Conservation (phyloP, 1,140 invertebrate genomes). For the Helicoverpa armigera region DNA sequence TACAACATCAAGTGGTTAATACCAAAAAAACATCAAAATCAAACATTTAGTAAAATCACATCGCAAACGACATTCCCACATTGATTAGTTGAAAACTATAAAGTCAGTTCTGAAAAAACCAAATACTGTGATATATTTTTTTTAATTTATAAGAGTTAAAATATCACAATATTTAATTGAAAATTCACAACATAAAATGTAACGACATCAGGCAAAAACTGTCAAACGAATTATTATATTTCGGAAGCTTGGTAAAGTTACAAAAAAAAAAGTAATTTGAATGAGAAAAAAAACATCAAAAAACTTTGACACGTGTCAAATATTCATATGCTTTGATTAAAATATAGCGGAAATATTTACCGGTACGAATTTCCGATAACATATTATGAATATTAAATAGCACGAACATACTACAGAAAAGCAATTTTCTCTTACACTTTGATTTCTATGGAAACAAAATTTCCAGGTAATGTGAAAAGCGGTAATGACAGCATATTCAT, state of each 20-base stretch:
- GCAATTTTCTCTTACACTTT: constrained; percentile 16
- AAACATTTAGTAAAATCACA: constrained; percentile 12
- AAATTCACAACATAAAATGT: too few species aligned
- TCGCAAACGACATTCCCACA: constrained; percentile 6
- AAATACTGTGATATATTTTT: constrained; percentile 8
- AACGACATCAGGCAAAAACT: too few species aligned
- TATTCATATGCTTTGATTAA: too few species aligned
- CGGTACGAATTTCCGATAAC: neutral
- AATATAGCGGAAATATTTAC: too few species aligned
- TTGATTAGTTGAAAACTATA: constrained; percentile 2
- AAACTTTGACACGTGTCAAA: too few species aligned
- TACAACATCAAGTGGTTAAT: constrained; percentile 15
- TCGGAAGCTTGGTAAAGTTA: too few species aligned
- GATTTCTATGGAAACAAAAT: constrained; percentile 16
- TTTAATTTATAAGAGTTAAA: too few species aligned
- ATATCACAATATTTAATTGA: too few species aligned
- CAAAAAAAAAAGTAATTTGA: too few species aligned
- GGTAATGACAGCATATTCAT: constrained; percentile 11
- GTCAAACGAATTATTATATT: too few species aligned
- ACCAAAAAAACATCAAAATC: constrained; percentile 14
- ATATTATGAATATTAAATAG: constrained; percentile 10
- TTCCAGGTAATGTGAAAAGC: constrained; percentile 14
- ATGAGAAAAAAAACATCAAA: too few species aligned
- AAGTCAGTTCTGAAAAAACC: neutral
- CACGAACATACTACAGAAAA: constrained; percentile 7